Percentiles rank a stretch among this genome's conserved stretches.
Evolutionary conservation across 2,888 invertebrate genomes (phyloP).

Genomic region (Coecobrya sp.): DNA sequence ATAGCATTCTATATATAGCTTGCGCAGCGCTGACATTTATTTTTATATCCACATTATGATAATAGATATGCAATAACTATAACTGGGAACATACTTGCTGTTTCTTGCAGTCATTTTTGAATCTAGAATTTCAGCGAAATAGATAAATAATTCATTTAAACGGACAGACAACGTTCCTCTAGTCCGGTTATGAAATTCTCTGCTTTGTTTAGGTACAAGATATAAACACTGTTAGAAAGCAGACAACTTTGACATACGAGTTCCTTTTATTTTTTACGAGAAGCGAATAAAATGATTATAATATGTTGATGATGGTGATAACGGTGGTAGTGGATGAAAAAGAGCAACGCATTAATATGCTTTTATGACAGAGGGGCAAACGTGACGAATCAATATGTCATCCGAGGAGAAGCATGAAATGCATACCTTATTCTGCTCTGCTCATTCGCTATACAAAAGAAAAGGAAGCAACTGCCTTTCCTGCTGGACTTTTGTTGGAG

Average conservation of each 20-base stretch:
- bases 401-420: conserved; percentile 69
- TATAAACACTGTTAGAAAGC: neutral
- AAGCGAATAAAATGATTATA: neutral
- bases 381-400: conserved; percentile 80
- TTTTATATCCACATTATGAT: neutral
- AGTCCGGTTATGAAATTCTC: neutral
- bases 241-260: neutral
- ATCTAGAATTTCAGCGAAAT: conserved; percentile 1
- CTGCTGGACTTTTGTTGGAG: neutral
- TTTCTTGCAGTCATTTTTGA: neutral
- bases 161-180: neutral
- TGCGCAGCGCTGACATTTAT: too few species aligned
- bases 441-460: neutral
- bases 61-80: neutral
- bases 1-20: too few species aligned
- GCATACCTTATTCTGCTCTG: conserved; percentile 45
- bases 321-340: conserved; percentile 22
- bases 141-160: conserved; percentile 56
- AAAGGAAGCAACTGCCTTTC: neutral
- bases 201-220: neutral
- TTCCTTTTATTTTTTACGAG: neutral
- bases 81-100: neutral
- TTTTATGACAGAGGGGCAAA: conserved; percentile 64
- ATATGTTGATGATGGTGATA: conserved; percentile 7
- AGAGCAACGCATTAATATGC: conserved; percentile 60